Conservation (phyloP, 1,140 invertebrate species). For the Drosophila sturtevanti region DNA sequence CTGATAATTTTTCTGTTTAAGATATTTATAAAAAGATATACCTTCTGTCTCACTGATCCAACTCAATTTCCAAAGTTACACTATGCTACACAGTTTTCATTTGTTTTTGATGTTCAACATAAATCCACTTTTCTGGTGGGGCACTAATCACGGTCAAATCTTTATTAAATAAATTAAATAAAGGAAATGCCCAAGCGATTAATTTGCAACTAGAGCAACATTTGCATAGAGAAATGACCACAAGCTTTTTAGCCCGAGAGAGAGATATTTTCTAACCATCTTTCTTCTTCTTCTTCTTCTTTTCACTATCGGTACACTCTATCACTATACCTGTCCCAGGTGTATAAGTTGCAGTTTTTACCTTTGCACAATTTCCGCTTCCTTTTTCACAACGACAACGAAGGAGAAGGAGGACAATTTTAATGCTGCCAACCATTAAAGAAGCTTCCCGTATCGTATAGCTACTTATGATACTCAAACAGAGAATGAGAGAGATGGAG, state of each 20-base stretch:
- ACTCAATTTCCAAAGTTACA: background rate
- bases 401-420: conserved; percentile 33
- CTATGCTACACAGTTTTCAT: background rate
- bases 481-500: conserved; percentile 7
- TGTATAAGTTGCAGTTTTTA: conserved; percentile 33
- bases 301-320: background rate
- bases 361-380: conserved; percentile 51
- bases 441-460: conserved; percentile 31
- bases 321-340: conserved; percentile 1
- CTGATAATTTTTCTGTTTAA: too few species aligned
- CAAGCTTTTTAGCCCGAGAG: conserved; percentile 4
- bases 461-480: conserved; percentile 43
- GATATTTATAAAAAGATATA: too few species aligned
- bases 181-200: conserved; percentile 52
- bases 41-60: too few species aligned
- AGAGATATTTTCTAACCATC: background rate
- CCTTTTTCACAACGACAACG: conserved; percentile 34
- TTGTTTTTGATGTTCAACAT: background rate
- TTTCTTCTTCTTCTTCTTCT: background rate
- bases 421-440: conserved; percentile 38
- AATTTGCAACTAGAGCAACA: conserved; percentile 45
- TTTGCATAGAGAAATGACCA: conserved; percentile 29
- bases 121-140: background rate
- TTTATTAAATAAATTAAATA: conserved; percentile 48
- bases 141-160: conserved; percentile 21